Conservation (phyloP, 2,888 invertebrate species). For the Alitta virens region DNA sequence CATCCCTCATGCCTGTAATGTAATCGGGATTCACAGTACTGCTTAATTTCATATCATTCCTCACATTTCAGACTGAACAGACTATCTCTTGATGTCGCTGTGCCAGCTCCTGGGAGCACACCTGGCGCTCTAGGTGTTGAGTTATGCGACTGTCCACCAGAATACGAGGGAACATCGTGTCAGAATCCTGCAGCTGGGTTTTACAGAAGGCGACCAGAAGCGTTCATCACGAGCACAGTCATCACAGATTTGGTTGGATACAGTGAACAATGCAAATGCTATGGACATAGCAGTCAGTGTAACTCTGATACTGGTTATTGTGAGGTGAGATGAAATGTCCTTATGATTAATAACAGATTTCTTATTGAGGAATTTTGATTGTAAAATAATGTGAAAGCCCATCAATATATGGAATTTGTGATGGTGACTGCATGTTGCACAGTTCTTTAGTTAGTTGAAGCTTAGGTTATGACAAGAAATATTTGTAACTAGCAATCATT, state of each 20-base stretch:
- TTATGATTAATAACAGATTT: no score
- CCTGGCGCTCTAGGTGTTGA: conserved; percentile 64
- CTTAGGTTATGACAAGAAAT: no score
- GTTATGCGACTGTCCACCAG: conserved; percentile 77
- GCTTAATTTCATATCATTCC: no score
- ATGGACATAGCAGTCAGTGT: conserved; percentile 74
- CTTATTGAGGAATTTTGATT: no score
- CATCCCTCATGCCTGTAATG: no score
- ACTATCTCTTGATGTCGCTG: conserved; percentile 17
- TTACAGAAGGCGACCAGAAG: conserved; percentile 66
- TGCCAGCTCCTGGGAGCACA: conserved; percentile 5
- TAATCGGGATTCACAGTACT: no score
- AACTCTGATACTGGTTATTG: conserved; percentile 83
- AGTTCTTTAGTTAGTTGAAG: no score
- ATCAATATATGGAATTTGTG: not conserved
- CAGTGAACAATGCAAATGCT: conserved; percentile 78
- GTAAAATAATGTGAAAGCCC: no score
- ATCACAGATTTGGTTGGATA: conserved; percentile 77
- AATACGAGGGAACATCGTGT: conserved; percentile 84
- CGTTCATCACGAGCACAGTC: conserved; percentile 68
- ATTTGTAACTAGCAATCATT: no score
- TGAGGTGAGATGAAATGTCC: conserved; percentile 67
- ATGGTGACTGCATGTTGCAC: no score
- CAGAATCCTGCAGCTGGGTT: conserved; percentile 75
- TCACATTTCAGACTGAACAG: conserved; percentile 16